Conservation (phyloP, 2,888 invertebrate genomes). For the Erebia epiphron region DNA sequence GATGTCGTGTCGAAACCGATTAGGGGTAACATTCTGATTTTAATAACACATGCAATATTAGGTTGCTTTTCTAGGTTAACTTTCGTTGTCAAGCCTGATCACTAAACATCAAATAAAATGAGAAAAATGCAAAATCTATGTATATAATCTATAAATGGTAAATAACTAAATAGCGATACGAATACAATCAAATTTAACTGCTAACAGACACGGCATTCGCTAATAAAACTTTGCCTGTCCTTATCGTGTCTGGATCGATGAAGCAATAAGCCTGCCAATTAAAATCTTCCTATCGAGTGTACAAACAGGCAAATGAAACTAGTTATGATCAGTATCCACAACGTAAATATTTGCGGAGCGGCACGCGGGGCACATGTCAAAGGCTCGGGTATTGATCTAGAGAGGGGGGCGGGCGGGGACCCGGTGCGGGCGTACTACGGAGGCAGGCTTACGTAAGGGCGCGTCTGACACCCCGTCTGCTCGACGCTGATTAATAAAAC, state of each 20-base stretch:
- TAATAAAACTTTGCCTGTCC: background rate
- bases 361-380: constrained; percentile 80
- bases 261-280: constrained; percentile 49
- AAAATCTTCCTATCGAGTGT: constrained; percentile 52
- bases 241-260: constrained; percentile 20
- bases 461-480: constrained; percentile 78
- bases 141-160: background rate
- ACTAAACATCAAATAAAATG: background rate
- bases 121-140: no score
- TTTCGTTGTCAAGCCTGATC: background rate
- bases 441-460: constrained; percentile 77
- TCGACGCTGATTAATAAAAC: constrained; percentile 75
- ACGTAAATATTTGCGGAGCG: constrained; percentile 80
- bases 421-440: constrained; percentile 52
- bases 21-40: background rate
- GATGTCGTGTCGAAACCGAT: background rate
- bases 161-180: background rate
- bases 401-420: constrained; percentile 53
- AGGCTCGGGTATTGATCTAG: constrained; percentile 81
- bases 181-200: constrained; percentile 6
- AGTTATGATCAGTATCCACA: constrained; percentile 79
- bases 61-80: no score
- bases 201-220: constrained; percentile 6
- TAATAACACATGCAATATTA: background rate
- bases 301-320: constrained; percentile 70